Evolutionary conservation across 2,797 vertebrate species (phyloP), one percentile per base, ranked within the genome.

Genomic region (Microcaecilia unicolor): DNA sequence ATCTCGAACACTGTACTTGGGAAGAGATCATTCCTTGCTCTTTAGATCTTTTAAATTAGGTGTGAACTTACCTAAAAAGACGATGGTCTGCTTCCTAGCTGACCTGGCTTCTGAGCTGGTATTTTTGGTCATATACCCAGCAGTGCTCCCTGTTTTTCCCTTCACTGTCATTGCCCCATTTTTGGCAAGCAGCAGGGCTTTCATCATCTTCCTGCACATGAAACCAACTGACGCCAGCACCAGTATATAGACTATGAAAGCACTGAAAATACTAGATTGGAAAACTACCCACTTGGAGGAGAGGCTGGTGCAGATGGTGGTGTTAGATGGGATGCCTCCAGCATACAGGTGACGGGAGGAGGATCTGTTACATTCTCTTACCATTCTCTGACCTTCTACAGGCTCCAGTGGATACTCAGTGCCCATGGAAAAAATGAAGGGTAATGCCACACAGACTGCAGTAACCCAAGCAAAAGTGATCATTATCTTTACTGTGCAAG

Each of bases 161-260:
- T 46, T 42, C 19, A 63, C 55, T 0, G 44, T 18, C 11, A 26
- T 5, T 0, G 75, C 39, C 2, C 54, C 67, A 48, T 46, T 44
- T 26, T 86, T 55, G 7, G 80, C 56, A 11, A 38, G 55, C 58
- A 9, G 57, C 5, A 98, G 73, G 5, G 76, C 74, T 24, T 70
- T 34, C 78, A 94, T 88, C 94, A 97, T 98, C 29, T 81, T 84
- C 42, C 67, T 79, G 55, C 90, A 98, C 95, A 97, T 96, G 72
- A 92, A 76, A 39, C 76, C 72, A 24, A 98, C 95, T 0, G 70
- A 59, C 2, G 48, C 43, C 61, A 98, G 51, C 18, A 92, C 82
- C 2, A 91, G 6, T 18, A 94, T 32, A 57, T 98, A 98, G 26
- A 97, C 34, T 1, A 67, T 9, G 10, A 96, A 98, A 3, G 92